Percentiles rank a stretch among this genome's conserved stretches.
These are phyloP conservation scores for Cherax destructor DNA, from an alignment of 1,140 invertebrate genomes.

Conservation along the genomic window DNA sequence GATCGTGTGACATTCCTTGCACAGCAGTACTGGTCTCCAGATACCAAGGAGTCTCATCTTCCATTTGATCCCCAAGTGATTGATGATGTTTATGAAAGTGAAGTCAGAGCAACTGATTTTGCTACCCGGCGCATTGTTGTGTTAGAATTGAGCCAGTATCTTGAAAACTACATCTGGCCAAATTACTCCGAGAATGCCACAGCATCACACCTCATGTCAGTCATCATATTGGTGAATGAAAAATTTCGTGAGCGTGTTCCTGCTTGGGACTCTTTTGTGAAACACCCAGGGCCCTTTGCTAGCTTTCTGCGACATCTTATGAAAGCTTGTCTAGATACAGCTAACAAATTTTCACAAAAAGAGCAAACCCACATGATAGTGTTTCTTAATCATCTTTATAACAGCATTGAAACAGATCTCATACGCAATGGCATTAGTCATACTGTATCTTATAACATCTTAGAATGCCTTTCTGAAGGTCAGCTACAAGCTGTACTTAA, in stretches of 20 bases:
- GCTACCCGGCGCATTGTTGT: conserved; percentile 93
- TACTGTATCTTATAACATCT: conserved; percentile 94
- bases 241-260: conserved; percentile 97
- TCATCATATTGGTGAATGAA: conserved; percentile 98
- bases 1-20: conserved; percentile 81
- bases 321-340: conserved; percentile 81
- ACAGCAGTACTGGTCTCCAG: conserved; percentile 91
- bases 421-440: conserved; percentile 79
- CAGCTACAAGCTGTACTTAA: conserved; percentile 75
- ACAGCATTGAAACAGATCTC: conserved; percentile 95
- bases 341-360: conserved; percentile 79
- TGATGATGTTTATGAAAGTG: conserved; percentile 87
- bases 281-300: conserved; percentile 87
- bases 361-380: conserved; percentile 93
- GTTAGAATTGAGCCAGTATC: conserved; percentile 97
- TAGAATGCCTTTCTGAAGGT: conserved; percentile 89
- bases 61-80: conserved; percentile 85
- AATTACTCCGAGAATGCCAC: conserved; percentile 86
- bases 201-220: conserved; percentile 92
- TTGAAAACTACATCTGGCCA: conserved; percentile 99
- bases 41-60: conserved; percentile 82
- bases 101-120: conserved; percentile 81
- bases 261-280: conserved; percentile 95
- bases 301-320: conserved; percentile 92
- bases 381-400: conserved; percentile 97